Percentiles rank a stretch among this genome's conserved stretches.
Evolutionary conservation across 2,888 invertebrate genomes (phyloP).

Genomic region (Aspidiotus rigidus): DNA sequence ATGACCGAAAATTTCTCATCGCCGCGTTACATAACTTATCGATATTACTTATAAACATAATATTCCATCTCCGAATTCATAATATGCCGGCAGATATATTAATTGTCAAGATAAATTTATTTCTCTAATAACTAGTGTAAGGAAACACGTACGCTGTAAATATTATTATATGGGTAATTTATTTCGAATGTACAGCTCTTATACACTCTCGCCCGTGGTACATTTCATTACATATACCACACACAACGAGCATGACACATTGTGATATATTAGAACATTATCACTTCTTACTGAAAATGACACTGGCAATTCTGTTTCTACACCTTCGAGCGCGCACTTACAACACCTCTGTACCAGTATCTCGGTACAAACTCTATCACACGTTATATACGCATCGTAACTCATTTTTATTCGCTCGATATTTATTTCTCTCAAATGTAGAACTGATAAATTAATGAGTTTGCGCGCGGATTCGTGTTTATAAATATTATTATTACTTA

Average conservation of each 20-base stretch:
- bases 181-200: conserved; percentile 20
- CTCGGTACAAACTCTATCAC: neutral
- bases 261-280: conserved; percentile 33
- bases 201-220: conserved; percentile 23
- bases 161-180: conserved; percentile 31
- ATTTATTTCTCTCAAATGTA: conserved; percentile 19
- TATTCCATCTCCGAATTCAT: neutral
- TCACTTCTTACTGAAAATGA: conserved; percentile 32
- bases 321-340: conserved; percentile 17
- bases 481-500: neutral
- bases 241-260: conserved; percentile 23
- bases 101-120: conserved; percentile 31
- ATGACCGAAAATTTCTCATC: conserved; percentile 11
- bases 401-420: conserved; percentile 19
- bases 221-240: conserved; percentile 34
- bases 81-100: conserved; percentile 25
- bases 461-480: conserved; percentile 4
- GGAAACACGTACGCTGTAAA: conserved; percentile 25
- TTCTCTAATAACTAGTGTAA: conserved; percentile 28
- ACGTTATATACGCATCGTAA: neutral
- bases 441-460: neutral
- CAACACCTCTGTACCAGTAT: neutral
- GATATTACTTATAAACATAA: neutral
- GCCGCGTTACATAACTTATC: neutral
- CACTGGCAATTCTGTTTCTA: conserved; percentile 31